Conservation (phyloP, 2,113 vertebrate species). For the Scomber scombrus region DNA sequence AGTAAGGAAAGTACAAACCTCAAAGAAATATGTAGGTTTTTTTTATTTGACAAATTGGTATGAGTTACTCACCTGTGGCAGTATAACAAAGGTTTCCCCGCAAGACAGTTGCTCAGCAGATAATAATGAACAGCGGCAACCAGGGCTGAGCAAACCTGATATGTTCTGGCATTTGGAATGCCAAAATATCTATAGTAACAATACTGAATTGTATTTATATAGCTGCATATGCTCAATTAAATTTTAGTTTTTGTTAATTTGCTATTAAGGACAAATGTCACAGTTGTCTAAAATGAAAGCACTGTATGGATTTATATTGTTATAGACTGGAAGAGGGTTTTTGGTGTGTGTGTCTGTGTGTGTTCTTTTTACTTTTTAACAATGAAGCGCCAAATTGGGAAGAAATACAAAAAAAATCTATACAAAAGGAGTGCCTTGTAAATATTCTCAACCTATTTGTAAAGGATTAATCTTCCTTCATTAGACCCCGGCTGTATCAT, state of each 20-base stretch:
- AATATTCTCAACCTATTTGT: slow-evolving; percentile 63
- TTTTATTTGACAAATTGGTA: neutral
- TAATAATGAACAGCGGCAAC: slow-evolving; percentile 1
- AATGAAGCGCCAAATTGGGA: slow-evolving; percentile 52
- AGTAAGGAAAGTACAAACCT: too few relatives aligned
- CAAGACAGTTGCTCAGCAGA: neutral
- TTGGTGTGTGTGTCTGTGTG: neutral
- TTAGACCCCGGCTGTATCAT: slow-evolving; percentile 63
- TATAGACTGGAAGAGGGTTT: neutral
- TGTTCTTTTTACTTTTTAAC: slow-evolving; percentile 47
- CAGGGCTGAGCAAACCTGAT: neutral
- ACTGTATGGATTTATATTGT: slow-evolving; percentile 10
- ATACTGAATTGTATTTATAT: slow-evolving; percentile 17
- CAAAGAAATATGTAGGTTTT: too few relatives aligned
- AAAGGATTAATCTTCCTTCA: slow-evolving; percentile 71
- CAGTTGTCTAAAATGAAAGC: slow-evolving; percentile 6
- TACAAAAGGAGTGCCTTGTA: slow-evolving; percentile 48
- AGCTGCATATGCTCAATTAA: slow-evolving; percentile 28
- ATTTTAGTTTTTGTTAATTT: slow-evolving; percentile 23
- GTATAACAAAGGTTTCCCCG: neutral
- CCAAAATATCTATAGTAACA: slow-evolving; percentile 27
- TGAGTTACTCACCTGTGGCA: slow-evolving; percentile 3
- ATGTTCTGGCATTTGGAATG: neutral
- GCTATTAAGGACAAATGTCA: slow-evolving; percentile 9
- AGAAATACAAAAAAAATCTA: slow-evolving; percentile 27